phyloP scores from a whole-genome alignment of 2,888 invertebrate genomes.

The Heliothis peltigera region DNA sequence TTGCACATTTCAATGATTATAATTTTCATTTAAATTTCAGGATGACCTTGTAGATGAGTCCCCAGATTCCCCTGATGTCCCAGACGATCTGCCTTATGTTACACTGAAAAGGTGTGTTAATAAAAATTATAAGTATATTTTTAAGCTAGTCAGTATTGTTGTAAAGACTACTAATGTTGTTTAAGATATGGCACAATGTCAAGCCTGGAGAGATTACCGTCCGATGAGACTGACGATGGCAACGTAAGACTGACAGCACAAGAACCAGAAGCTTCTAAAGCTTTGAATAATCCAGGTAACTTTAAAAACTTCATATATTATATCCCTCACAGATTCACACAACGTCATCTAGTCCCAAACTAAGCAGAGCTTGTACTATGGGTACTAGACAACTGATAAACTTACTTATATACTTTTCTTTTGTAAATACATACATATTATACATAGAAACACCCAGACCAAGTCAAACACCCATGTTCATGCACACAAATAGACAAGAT shows the following conservation, averaged over 20 bases:
- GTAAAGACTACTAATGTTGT: conserved; percentile 57
- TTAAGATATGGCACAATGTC: conserved; percentile 92
- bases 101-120: conserved; percentile 90
- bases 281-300: conserved; percentile 76
- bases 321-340: no score
- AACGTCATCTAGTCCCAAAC: no score
- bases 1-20: conserved; percentile 14
- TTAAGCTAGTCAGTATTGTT: conserved; percentile 38
- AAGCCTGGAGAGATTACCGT: conserved; percentile 92
- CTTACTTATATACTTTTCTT: no score
- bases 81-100: conserved; percentile 93
- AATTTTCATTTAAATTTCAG: conserved; percentile 67
- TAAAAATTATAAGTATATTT: conserved; percentile 30
- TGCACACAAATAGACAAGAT: no score
- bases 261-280: conserved; percentile 79
- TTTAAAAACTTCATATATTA: no score
- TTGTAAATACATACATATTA: no score
- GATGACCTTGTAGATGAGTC: conserved; percentile 91
- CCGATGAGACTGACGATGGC: conserved; percentile 91
- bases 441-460: no score
- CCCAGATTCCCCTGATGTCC: conserved; percentile 92
- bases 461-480: no score
- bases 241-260: conserved; percentile 85
- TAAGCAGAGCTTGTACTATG: no score
- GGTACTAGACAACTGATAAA: no score